Evolutionary conservation across 2,888 invertebrate species (phyloP), one percentile per base, ranked within the genome.

Genomic region (Lithosia quadra): DNA sequence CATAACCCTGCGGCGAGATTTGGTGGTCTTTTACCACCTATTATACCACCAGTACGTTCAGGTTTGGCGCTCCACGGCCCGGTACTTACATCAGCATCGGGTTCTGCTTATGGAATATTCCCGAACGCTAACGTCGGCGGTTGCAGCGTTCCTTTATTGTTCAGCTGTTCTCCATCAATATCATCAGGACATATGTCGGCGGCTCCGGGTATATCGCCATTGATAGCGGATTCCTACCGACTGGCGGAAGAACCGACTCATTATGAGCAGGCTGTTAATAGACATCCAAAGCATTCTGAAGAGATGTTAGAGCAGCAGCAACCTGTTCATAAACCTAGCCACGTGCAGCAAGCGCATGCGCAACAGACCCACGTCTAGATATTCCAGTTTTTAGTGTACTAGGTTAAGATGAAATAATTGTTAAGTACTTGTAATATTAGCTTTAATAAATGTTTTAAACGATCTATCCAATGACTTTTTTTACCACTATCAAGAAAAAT

Each of bases 161-260:
- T 95, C 71, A 93, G 92, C 76, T 95, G 94, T 66, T 86, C 93
- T 1, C 94, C 94, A 0, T 86, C 90, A 0, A 87, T 95, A 68
- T 87, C 89, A 1, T 81, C 88, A 1, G 94, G 93, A 0, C 86
- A 84, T 10, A 77, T 93, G 36, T 84, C 88, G 28, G 87, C 85
- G 39, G 43, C 82, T 0, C 85, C 83, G 36, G 68, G 81, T 9
- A 84, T 0, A 10, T 13, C 84, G 8, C 82, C 84, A 65, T 79
- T 75, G 1, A 59, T 67, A 9, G 73, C 69, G 21, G 53, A 83
- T 57, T 74, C 80, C 2, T 92, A 92, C 76, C 85, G 92, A 28
- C 84, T 83, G 53, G 89, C 85, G 0, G 86, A 88, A 10, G 84
- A 85, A 5, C 71, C 75, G 9, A 28, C 63, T 28, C 85, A 82